Evolutionary conservation across 2,888 invertebrate species (phyloP), one percentile per base, ranked within the genome.

Genomic region (Polymixis flavicincta): DNA sequence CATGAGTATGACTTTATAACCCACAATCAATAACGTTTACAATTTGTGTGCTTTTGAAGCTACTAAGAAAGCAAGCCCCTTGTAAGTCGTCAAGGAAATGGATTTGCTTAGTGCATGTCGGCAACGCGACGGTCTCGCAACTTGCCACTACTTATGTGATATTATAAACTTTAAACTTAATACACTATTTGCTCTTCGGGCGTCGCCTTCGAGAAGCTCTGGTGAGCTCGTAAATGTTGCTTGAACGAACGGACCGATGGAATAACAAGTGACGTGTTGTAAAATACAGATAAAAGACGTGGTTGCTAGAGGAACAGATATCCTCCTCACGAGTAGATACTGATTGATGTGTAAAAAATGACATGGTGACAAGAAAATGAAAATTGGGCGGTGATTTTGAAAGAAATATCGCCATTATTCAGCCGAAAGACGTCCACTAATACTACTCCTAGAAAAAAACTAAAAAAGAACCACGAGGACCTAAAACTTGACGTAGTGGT

Each of bases 121-220:
- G 32, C 68, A 42, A 37, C 66, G 32, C 68, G 48, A 37, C 66
- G 74, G 48, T 74, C 65, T 28, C 60, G 55, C 71, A 71, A 83
- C 67, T 84, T 81, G 69, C 69, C 50, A 65, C 67, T 73, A 77
- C 85, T 77, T 85, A 82, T 59, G 61, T 68, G 60, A 82, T 71
- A 83, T 83, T 85, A 85, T 85, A 82, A 81, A 85, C 77, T 85
- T 80, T 71, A 68, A 65, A 84, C 60, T 77, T 73, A 81, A 74
- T 82, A 69, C 77, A 71, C 64, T 68, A 74, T 85, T 82, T 64
- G 68, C 59, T 82, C 37, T 79, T 63, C 70, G 52, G 54, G 83
- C 48, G 32, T 32, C 32, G 65, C 22, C 69, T 75, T 76, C 71
- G 50, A 11, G 45, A 71, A 74, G 55, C 45, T 55, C 50, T 71